Conservation (phyloP, 35 echinoderm and acorn worm genomes). For the Hemicentrotus pulcherrimus region DNA sequence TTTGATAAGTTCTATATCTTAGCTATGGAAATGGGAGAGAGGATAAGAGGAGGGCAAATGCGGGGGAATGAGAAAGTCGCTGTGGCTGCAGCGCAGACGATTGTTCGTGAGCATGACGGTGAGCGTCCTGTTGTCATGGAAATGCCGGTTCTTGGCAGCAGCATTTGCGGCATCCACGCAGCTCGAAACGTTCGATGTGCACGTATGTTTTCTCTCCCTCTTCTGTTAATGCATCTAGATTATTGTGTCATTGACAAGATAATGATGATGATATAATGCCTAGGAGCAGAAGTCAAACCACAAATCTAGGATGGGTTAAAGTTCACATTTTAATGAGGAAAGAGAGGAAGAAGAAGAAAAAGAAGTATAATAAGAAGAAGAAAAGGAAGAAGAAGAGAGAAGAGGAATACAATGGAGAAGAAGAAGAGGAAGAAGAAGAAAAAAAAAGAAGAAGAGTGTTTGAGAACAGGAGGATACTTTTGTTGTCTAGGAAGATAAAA, state of each 20-base stretch:
- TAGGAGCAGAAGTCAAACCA: neutral
- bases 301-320: neutral
- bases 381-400: no score
- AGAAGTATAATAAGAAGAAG: no score
- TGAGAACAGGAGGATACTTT: no score
- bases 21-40: no score
- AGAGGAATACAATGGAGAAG: no score
- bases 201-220: neutral
- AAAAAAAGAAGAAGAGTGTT: no score
- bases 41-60: neutral
- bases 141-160: neutral
- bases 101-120: neutral
- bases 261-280: constrained; percentile 10
- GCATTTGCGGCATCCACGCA: neutral
- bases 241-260: neutral
- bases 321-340: neutral
- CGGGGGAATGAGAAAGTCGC: neutral
- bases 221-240: neutral
- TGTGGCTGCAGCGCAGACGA: neutral
- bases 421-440: no score
- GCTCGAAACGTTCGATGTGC: neutral
- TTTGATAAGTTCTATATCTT: no score
- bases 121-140: neutral
- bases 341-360: neutral
- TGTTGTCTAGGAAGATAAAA: no score